Percentiles rank a stretch among this genome's conserved stretches.
These are phyloP conservation scores for Scalopus aquaticus DNA, from an alignment of 2,113 vertebrate genomes.

Conservation along the genomic window DNA sequence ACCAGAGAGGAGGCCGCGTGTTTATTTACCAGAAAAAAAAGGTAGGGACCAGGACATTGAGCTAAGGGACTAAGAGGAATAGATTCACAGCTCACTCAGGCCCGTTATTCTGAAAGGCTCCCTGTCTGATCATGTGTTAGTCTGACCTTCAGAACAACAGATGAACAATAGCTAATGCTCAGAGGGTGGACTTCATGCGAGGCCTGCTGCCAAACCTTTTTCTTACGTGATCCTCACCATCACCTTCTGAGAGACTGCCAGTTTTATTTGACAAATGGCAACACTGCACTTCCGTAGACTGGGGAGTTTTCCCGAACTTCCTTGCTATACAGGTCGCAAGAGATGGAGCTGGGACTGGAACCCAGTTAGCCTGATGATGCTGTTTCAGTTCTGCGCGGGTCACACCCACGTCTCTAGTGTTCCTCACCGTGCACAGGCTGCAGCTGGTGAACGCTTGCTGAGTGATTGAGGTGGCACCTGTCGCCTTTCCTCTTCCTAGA, in stretches of 20 bases:
- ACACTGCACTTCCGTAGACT: background rate
- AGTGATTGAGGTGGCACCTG: background rate
- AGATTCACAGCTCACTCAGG: background rate
- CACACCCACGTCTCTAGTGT: rapidly evolving
- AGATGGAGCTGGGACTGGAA: background rate
- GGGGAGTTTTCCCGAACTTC: background rate
- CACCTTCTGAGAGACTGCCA: background rate
- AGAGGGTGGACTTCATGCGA: no score
- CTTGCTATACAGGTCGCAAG: background rate
- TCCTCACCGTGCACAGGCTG: background rate
- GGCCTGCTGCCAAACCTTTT: background rate
- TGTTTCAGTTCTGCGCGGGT: background rate
- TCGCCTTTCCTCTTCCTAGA: conserved; percentile 69
- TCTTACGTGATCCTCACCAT: background rate
- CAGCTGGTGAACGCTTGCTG: background rate
- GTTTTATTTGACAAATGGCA: background rate
- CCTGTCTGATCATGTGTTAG: background rate
- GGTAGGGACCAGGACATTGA: conserved; percentile 73
- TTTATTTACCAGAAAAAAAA: conserved; percentile 82
- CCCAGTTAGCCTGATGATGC: background rate
- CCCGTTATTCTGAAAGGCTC: background rate
- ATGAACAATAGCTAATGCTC: background rate
- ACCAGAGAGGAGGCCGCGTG: conserved; percentile 87
- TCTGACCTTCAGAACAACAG: background rate
- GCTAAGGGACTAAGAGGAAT: background rate